Evolutionary conservation across 2,113 vertebrate genomes (phyloP), one percentile per base, ranked within the genome.

Genomic region (Phyllopteryx taeniolatus): DNA sequence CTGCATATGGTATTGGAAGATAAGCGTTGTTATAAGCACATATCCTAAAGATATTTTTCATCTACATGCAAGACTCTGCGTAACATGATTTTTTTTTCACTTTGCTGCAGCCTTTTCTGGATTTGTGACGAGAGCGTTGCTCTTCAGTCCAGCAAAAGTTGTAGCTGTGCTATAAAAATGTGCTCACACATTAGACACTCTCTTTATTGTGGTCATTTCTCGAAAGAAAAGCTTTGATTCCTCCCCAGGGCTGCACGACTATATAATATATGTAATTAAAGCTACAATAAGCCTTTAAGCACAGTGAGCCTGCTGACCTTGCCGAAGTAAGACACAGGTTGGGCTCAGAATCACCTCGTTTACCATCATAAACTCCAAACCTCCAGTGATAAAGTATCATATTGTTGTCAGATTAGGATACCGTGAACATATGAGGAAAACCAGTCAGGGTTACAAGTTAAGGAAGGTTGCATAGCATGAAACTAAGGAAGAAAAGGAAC

Each of bases 231-330:
- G 33, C n/a, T 54, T 63, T 2, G 71, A 67, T 63, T 22, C 35
- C 39, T 47, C 0, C 9, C n/a, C 20, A 43, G 35, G 70, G 49
- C 44, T 19, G 27, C 13, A 51, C 35, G 22, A 59, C 56, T 68
- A 27, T 2, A 27, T 47, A 66, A 27, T 47, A n/a, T 66, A 27
- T 17, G 43, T 19, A 67, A 77, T 78, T n/a, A 69, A 77, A 35
- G 22, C 15, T 20, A 31, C 9, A 20, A 70, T 35, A n/a, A 70
- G 60, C 63, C 60, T 46, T 71, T 13, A 7, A 33, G 31, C 43
- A 64, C 74, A 27, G 10, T 71, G 53, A 78, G 49, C 73, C 53
- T 67, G 70, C 79, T 85, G 84, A 82, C 85, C 80, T 85, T 86
- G 79, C 49, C 70, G 73, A 13, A 70, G 70, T 57, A n/a, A 79